Base-by-base conservation (phyloP, 1,140 invertebrate genomes). In the Drosophila sturtevanti region DNA sequence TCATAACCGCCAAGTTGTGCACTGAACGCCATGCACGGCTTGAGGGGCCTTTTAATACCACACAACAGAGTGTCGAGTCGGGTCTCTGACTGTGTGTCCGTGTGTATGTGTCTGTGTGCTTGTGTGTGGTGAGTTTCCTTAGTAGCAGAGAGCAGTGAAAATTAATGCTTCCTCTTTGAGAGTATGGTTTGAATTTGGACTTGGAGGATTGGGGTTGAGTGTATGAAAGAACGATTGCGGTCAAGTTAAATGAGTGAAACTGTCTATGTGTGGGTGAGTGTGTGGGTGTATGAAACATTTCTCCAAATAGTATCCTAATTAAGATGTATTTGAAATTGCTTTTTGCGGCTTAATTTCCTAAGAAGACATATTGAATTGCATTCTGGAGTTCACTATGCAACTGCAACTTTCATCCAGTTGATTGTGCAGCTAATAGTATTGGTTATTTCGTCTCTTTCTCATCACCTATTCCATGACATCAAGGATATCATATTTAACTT, bases 401-500 rank as follows among this genome's bases (percentile, higher is more conserved):
- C 37, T 54, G 34, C 68, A 24, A n/a, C n/a, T 21, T 34, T 37
- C 35, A 21, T 24, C 16, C 31, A 18, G 59, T 61, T 51, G 37
- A 41, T 48, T 41, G 44, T 54, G 55, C 60, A 48, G 54, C 54
- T 78, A 75, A 78, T 78, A 63, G 44, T 63, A 22, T 63, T 70
- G 58, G 31, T 35, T 51, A 22, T 54, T 61, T 79, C 65, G 18
- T 59, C 63, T 61, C 51, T 51, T 38, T 66, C 54, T 77, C 65
- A 48, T 63, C 21, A 35, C 18, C 31, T 35, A 51, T 24, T 12
- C 63, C 27, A 10, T 35, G 65, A 67, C 79, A 77, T 89, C 84
- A 89, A 84, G 76, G 61, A 77, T 87, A 87, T 87, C 85, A 35
- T 27, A 72, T 89, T 73, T 61, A 74, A 62, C 65, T 48, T 35